Base-by-base conservation (phyloP, 2,888 invertebrate species). In the Phengaris arion region DNA sequence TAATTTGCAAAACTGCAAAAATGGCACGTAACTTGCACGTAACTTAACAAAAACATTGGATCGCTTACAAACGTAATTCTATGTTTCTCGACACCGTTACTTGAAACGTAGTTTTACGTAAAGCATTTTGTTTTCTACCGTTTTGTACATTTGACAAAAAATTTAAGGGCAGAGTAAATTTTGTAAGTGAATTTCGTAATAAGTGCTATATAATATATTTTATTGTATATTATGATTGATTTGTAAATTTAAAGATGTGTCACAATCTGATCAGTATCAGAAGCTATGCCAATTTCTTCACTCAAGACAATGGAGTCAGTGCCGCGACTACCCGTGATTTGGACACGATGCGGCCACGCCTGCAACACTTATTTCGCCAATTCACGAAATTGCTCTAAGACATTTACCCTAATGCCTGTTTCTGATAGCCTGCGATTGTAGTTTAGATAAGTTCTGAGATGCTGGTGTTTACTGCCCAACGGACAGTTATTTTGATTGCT, bases 31-130 rank as follows among this genome's bases (percentile, higher is more conserved):
- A 64, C 64, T 64, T 64, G 64, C 35, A 64, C 64, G 64, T 64
- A 64, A 64, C 64, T 52, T 2, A 64, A 64, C 64, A 64, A 64
- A 64, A 64, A 64, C 64, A 64, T 64, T 64, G 64, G 12, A 35
- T 64, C 64, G 35, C 22, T 64, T 64, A 64, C 64, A 64, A 64
- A 64, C 35, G 64, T 35, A 64, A 64, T 35, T 35, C 64, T 35
- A 45, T 35, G 64, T 12, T 59, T 64, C 35, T 13, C 35, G 64
- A 64, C 64, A 64, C 64, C 64, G 64, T 64, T 45, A 64, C 64
- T 64, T 12, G 13, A 64, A 64, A 64, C 64, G 64, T 45, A 64
- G 64, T 64, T 64, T 64, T 64, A 64, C 64, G 64, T 64, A 64
- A 64, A 64, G 64, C 10, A 22, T 9, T 35, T 64, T 64, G 64